Percentiles rank a stretch among this genome's conserved stretches.
These are phyloP conservation scores for Poecilia picta DNA, from an alignment of 2,797 vertebrate genomes.

Conservation along the genomic window DNA sequence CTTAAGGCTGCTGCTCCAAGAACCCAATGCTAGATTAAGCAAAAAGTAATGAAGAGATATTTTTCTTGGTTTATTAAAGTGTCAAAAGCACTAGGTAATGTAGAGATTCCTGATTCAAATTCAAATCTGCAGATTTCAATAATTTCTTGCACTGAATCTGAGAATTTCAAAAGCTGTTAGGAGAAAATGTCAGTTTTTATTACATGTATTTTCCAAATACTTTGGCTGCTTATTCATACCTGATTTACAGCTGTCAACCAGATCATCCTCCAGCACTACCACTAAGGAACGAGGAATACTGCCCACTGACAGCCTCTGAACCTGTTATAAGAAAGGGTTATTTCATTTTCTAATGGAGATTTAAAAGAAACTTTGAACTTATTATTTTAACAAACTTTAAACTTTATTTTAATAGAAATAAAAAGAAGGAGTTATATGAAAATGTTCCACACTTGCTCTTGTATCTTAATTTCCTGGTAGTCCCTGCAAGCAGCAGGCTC, in stretches of 20 bases:
- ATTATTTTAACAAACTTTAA: not conserved
- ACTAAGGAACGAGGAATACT: conserved; percentile 95
- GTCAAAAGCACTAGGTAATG: not conserved
- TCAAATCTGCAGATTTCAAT: not conserved
- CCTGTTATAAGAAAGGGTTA: conserved; percentile 72
- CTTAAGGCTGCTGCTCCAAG: not conserved
- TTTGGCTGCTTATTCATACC: conserved; percentile 69
- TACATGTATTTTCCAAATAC: not conserved
- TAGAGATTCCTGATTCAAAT: too few species aligned
- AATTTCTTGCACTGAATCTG: not conserved
- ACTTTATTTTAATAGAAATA: not conserved
- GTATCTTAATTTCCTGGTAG: conserved; percentile 98
- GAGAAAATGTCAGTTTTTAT: not conserved
- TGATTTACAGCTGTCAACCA: conserved; percentile 96
- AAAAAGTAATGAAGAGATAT: not conserved
- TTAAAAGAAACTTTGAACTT: not conserved
- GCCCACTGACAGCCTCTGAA: conserved; percentile 92
- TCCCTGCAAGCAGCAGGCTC: conserved; percentile 88
- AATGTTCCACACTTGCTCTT: conserved; percentile 88
- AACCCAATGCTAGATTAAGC: not conserved
- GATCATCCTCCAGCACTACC: conserved; percentile 93
- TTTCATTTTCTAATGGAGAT: not conserved
- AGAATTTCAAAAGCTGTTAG: not conserved
- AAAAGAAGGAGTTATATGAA: not conserved
- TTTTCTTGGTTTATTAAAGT: not conserved